Evolutionary conservation across 2,113 vertebrate genomes (phyloP), one percentile per base, ranked within the genome.

Genomic region (Apodemus sylvaticus): DNA sequence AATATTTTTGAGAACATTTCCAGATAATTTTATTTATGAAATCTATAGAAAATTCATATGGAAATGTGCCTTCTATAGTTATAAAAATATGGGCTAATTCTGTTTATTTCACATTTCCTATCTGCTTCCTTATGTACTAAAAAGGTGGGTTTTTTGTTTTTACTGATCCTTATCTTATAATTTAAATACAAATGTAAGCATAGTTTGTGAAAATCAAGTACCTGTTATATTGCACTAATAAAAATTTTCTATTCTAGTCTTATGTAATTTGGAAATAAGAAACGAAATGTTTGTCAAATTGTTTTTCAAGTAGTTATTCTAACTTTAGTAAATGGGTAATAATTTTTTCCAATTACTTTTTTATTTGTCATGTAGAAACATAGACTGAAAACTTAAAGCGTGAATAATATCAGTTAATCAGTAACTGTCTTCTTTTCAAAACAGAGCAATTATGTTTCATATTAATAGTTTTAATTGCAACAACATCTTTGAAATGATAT

Each of bases 381-480:
- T 13, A 36, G 13, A 64, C 17, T 48, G 34, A 79, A 60, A 2
- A 42, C 64, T 89, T 85, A 6, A 93, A 90, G 82, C 70, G 31
- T 11, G 13, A 87, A 70, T 79, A n/a, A 71, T 34, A 1, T 90
- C 8, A 81, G 6, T 13, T 31, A 86, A 76, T 64, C 89, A 86
- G 17, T 79, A 79, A 66, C 42, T 55, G 6, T 87, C 24, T 76
- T 48, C 24, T 66, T 87, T 89, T 94, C 55, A 79, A 14, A 45
- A 51, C 42, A 58, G 2, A 71, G 0, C 1, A 7, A 93, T 94
- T 83, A 60, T 2, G 93, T 97, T 90, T 89, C 19, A 11, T 86
- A 83, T 94, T 58, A 89, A 58, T 51, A 70, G 7, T 71, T 82
- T 4, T 94, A 77, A 39, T 90, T 82, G 58, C 60, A 87, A 66